Evolutionary conservation across 2,888 invertebrate species (phyloP).

Genomic region (Philopedon plagiatum): DNA sequence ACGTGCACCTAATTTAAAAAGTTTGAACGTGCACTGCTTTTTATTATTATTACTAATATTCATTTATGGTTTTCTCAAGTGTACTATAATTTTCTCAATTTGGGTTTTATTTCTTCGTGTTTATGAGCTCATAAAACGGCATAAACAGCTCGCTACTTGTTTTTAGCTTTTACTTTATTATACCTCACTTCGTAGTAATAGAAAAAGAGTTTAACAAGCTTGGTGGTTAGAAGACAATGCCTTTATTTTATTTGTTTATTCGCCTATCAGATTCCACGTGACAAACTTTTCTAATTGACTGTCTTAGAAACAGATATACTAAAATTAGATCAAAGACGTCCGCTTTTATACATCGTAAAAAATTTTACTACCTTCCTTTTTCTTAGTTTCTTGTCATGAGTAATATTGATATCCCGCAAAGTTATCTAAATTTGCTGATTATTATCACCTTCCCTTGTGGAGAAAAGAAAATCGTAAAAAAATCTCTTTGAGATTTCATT

Average conservation of each 20-base stretch:
- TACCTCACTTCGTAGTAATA: too few species aligned
- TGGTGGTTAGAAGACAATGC: background rate
- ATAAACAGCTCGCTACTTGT: background rate
- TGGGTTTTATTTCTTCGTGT: background rate
- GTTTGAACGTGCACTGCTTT: too few species aligned
- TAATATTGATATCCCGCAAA: too few species aligned
- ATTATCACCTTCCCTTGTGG: too few species aligned
- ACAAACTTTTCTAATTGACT: background rate
- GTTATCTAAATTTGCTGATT: too few species aligned
- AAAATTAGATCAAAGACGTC: background rate
- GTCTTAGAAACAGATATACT: background rate
- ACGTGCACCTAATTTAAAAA: too few species aligned
- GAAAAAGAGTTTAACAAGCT: too few species aligned
- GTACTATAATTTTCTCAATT: background rate
- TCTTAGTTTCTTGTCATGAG: too few species aligned
- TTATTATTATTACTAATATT: background rate
- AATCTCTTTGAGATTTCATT: too few species aligned
- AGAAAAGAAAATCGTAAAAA: too few species aligned
- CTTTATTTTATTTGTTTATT: background rate
- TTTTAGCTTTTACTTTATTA: background rate
- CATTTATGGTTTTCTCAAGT: background rate
- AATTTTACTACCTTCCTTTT: background rate
- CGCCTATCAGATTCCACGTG: background rate
- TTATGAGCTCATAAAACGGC: constrained; percentile 6
- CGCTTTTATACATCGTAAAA: constrained; percentile 5